Conservation (phyloP, 64 coral and sea anemone genomes). For the Actinia tenebrosa region DNA sequence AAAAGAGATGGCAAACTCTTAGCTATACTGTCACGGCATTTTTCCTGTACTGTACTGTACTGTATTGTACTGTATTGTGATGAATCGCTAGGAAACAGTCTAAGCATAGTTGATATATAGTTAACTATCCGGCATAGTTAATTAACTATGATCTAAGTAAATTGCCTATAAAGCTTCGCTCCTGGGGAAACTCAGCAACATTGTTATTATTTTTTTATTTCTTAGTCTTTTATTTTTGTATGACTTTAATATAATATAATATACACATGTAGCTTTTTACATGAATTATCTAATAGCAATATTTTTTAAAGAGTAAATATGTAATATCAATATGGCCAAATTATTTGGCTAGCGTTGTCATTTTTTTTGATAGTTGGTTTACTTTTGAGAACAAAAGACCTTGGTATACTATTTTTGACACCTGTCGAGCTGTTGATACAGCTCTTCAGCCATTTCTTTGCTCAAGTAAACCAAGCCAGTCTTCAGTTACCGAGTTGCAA, state of each 20-base stretch:
- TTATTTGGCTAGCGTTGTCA: neutral
- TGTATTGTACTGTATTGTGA: too few relatives aligned
- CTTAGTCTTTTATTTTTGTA: neutral
- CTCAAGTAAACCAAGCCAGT: neutral
- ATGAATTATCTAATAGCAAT: neutral
- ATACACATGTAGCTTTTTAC: neutral
- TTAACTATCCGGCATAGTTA: too few relatives aligned
- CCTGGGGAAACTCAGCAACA: neutral
- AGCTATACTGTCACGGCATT: too few relatives aligned
- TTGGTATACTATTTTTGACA: neutral
- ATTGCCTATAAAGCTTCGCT: too few relatives aligned
- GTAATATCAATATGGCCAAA: neutral
- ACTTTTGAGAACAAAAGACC: neutral
- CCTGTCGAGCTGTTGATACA: neutral
- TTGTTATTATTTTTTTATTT: neutral
- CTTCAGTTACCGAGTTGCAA: neutral
- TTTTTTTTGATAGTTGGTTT: neutral
- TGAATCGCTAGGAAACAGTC: too few relatives aligned
- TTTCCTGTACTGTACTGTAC: too few relatives aligned
- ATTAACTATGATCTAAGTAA: too few relatives aligned
- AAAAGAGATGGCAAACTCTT: too few relatives aligned
- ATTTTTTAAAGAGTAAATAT: neutral
- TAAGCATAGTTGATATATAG: too few relatives aligned
- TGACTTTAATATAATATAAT: neutral
- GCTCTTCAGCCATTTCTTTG: neutral